Evolutionary conservation across 2,888 invertebrate genomes (phyloP), one percentile per base, ranked within the genome.

Genomic region (Andricus quercusramuli): DNA sequence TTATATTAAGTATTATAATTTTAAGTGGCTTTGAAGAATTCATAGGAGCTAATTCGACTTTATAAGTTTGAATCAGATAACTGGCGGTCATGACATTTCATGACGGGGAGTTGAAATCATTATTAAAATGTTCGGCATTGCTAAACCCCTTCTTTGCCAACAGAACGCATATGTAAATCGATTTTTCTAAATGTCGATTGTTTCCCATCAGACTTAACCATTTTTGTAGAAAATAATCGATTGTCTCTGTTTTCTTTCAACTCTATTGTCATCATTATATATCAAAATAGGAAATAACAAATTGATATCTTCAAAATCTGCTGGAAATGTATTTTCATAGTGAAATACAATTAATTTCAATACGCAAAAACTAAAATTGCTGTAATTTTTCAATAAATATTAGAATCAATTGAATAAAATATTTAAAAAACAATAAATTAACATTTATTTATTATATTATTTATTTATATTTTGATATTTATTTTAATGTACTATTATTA

Each of bases 61-160:
- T n/a, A 9, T 62, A 62, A 62, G 22, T 62, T 62, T 25, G 62
- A 62, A 62, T 62, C 62, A 62, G 62, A 62, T 62, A 62, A 25
- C 11, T 25, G 22, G 62, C 13, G 62, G 62, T 62, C n/a, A 25
- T 62, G 62, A 9, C 62, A 62, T 62, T 62, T 22, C 62, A 62
- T 62, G 62, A 62, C 25, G 13, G 13, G 15, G 62, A 62, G 15
- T 25, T 62, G 25, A 25, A 62, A 15, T 62, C 62, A 62, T 62
- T 62, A 62, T 25, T 62, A 15, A 15, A 62, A 25, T 62, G 25
- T 62, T 62, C 13, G 25, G 62, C 25, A 62, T 62, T 62, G 62
- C 25, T 25, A 25, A n/a, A 62, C 25, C 62, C 62, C 25, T 62
- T 62, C 62, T 13, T 62, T 11, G 25, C 62, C 9, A 22, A 25